These are phyloP conservation scores for Leucania comma DNA, from an alignment of 2,888 invertebrate genomes.

Conservation along the genomic window DNA sequence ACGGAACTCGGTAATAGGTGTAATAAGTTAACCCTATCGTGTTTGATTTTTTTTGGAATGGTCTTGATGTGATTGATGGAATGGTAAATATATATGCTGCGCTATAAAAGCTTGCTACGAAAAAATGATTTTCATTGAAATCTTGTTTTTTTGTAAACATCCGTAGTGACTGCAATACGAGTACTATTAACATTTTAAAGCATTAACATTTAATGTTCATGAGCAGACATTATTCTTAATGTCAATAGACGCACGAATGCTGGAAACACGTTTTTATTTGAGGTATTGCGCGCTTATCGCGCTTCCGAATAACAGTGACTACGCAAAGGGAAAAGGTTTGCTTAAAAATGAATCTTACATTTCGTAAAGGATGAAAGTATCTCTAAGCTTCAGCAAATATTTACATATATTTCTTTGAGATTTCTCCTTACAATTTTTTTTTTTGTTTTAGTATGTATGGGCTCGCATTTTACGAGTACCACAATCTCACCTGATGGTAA, in stretches of 20 bases:
- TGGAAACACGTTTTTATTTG: slow-evolving; percentile 27
- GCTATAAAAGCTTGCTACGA: too few relatives aligned
- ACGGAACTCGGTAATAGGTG: too few relatives aligned
- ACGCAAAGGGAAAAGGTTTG: slow-evolving; percentile 25
- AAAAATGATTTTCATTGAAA: too few relatives aligned
- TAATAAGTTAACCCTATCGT: too few relatives aligned
- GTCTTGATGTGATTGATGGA: too few relatives aligned
- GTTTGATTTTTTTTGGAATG: too few relatives aligned
- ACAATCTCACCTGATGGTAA: too few relatives aligned
- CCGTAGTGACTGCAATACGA: neutral
- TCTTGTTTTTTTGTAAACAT: neutral
- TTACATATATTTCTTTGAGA: slow-evolving; percentile 16
- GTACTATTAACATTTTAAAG: slow-evolving; percentile 18
- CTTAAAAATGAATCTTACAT: slow-evolving; percentile 38
- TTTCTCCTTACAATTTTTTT: neutral
- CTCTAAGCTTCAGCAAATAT: slow-evolving; percentile 14
- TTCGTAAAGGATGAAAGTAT: slow-evolving; percentile 27
- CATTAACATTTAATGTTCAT: slow-evolving; percentile 22
- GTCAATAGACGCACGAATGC: slow-evolving; percentile 32
- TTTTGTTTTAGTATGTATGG: too few relatives aligned
- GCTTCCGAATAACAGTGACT: slow-evolving; percentile 14
- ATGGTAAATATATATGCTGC: too few relatives aligned
- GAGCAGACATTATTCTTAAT: slow-evolving; percentile 42
- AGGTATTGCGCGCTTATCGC: slow-evolving; percentile 34
- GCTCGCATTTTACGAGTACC: too few relatives aligned